phyloP scores from a whole-genome alignment of 2,888 invertebrate species.

The Lysandra coridon region DNA sequence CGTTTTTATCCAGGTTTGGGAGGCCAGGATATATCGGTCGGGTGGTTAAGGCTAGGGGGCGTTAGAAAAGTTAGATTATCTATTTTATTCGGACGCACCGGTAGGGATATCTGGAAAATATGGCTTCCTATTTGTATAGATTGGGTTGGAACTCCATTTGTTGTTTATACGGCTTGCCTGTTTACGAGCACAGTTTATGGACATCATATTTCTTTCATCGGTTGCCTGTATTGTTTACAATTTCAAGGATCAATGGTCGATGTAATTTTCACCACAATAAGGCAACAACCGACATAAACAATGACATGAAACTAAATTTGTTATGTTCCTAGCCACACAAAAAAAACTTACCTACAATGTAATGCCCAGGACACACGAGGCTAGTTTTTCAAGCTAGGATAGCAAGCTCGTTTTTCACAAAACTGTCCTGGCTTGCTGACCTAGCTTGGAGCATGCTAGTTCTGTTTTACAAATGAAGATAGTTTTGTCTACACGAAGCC shows the following conservation, averaged over 20 bases:
- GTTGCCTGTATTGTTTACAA: background rate
- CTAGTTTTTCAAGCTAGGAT: too few relatives aligned
- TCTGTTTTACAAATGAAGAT: too few relatives aligned
- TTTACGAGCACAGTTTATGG: conserved; percentile 45
- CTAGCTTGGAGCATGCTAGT: too few relatives aligned
- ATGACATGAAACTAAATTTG: too few relatives aligned
- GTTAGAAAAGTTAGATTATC: conserved; percentile 78
- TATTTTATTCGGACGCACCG: conserved; percentile 75
- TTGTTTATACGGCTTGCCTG: conserved; percentile 42
- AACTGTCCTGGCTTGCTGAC: too few relatives aligned
- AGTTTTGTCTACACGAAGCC: too few relatives aligned
- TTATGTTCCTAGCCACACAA: too few relatives aligned
- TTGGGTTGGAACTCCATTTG: conserved; percentile 57
- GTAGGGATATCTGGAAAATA: conserved; percentile 77
- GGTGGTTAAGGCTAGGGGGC: conserved; percentile 61
- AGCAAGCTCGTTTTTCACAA: too few relatives aligned
- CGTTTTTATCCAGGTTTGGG: conserved; percentile 33
- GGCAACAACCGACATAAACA: background rate
- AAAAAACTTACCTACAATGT: too few relatives aligned
- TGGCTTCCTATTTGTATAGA: conserved; percentile 77
- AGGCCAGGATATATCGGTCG: conserved; percentile 48
- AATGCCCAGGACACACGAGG: too few relatives aligned
- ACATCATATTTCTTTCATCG: conserved; percentile 35
- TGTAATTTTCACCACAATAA: background rate
- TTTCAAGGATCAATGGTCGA: background rate